Base-by-base conservation (phyloP, 2,113 vertebrate genomes). In the Mohoua ochrocephala region DNA sequence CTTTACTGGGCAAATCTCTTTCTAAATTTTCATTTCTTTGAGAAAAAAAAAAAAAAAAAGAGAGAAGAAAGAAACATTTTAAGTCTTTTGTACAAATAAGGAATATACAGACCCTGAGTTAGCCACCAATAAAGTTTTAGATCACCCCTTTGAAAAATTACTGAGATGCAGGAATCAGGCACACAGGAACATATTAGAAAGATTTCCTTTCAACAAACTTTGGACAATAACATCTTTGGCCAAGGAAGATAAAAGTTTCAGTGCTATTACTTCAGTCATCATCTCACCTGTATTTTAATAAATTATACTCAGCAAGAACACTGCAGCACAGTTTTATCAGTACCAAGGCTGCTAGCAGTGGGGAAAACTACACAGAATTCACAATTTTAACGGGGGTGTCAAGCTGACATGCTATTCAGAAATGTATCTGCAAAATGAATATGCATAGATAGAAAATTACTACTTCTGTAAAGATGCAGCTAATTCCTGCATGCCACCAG, bases 1-100 rank as follows among this genome's bases (percentile, higher is more conserved):
- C 93, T 88, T 92, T 88, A 44, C 20, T 15, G 63, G 74, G 49
- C 10, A 84, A 71, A 33, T 12, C 39, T 50, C 45, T 53, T 88
- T 78, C 98, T 96, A 99, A 87, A 96, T 57, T 89, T 97, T 98
- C 97, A 98, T 98, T 94, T 93, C 97, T 97, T 93, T 20, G 74
- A 84, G 7, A 7, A 50, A 73, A 31, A 57, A 83, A 67, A 24
- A 54, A 24, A 11, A 19, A 50, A 28, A 27, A n/a, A n/a, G n/a
- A n/a, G n/a, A n/a, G n/a, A n/a, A 49, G 47, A 87, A 67, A 39
- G 4, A 90, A 59, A 24, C 4, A 61, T 13, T 35, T 63, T 16
- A 60, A 61, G 11, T 24, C 15, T 57, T 56, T 21, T 44, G 21
- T 18, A 82, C 9, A 79, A 76, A 56, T 18, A n/a, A 76, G 15